Percentiles rank a stretch among this genome's conserved stretches.
Conservation (phyloP, 2,113 vertebrate genomes). For the Tupaia chinensis region DNA sequence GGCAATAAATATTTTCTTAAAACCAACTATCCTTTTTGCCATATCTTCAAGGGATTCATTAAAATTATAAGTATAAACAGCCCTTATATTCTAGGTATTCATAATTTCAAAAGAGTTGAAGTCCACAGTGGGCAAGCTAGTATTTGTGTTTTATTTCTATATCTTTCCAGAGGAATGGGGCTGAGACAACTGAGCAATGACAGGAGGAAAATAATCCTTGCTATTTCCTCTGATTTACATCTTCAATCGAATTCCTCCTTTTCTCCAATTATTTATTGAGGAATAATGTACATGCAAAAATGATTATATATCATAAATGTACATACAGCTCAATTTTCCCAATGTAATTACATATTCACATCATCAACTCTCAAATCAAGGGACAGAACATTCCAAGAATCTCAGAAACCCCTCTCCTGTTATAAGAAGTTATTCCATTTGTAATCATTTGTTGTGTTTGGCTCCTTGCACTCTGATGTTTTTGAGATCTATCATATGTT, state of each 20-base stretch:
- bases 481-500: background rate
- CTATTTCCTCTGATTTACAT: background rate
- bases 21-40: background rate
- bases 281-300: background rate
- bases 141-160: background rate
- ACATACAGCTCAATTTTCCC: background rate
- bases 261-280: background rate
- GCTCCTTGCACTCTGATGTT: background rate
- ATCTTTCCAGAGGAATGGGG: background rate
- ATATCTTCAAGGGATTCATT: background rate
- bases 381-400: background rate
- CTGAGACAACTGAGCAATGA: background rate
- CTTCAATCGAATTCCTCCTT: background rate
- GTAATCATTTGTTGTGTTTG: background rate
- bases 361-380: background rate
- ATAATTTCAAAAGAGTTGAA: slow-evolving; percentile 3
- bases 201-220: background rate
- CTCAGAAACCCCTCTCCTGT: background rate
- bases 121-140: background rate
- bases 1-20: background rate
- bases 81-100: background rate
- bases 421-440: background rate
- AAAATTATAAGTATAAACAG: background rate
- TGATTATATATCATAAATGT: background rate
- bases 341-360: background rate